Evolutionary conservation across 2,888 invertebrate genomes (phyloP).

Genomic region (Aphidoletes aphidimyza): DNA sequence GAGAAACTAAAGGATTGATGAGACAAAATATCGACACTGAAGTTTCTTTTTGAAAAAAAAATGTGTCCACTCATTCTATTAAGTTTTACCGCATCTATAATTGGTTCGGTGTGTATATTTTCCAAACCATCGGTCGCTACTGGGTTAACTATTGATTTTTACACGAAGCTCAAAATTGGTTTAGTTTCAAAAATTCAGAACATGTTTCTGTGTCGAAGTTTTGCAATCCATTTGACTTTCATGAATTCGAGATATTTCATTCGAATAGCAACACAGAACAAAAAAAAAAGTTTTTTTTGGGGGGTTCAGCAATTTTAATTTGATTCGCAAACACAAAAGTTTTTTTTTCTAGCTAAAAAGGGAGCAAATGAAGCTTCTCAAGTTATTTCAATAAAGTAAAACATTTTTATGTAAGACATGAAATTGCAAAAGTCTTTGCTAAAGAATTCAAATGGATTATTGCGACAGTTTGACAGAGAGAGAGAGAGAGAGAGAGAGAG

Average conservation of each 20-base stretch:
- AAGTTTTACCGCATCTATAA: no score
- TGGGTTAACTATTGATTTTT: slow-evolving; percentile 32
- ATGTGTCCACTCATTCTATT: no score
- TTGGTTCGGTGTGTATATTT: neutral
- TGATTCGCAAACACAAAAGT: neutral
- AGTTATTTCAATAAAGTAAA: slow-evolving; percentile 21
- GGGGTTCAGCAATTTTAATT: slow-evolving; percentile 25
- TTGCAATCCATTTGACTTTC: neutral
- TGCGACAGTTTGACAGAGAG: no score
- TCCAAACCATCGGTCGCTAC: neutral
- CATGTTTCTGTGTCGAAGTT: slow-evolving; percentile 31
- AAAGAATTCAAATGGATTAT: neutral
- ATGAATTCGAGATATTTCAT: slow-evolving; percentile 35
- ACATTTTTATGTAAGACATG: neutral
- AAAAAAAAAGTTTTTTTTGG: slow-evolving; percentile 4
- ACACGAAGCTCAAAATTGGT: neutral
- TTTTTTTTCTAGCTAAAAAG: neutral
- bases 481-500: no score
- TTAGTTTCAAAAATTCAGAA: slow-evolving; percentile 27
- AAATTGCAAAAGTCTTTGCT: neutral
- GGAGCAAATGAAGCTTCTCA: neutral
- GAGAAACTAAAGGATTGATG: no score
- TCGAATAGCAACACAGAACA: neutral
- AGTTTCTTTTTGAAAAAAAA: no score
- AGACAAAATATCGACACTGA: no score